Conservation (phyloP, 2,113 vertebrate species). For the Callipepla squamata region DNA sequence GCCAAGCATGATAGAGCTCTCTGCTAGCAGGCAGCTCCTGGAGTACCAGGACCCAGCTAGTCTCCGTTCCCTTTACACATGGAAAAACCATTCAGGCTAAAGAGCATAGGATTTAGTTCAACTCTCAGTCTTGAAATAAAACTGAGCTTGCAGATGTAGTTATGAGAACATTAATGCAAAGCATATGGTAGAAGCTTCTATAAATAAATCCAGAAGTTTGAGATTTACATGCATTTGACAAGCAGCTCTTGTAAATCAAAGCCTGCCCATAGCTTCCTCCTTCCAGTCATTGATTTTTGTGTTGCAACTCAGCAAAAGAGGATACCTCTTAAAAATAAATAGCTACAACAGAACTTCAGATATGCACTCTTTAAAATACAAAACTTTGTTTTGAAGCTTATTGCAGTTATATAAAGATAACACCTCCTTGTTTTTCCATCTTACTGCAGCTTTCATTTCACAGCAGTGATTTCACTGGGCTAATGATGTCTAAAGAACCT, state of each 20-base stretch:
- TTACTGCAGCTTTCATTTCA: not conserved
- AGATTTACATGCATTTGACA: not conserved
- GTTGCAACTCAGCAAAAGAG: not conserved
- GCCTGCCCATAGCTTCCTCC: not conserved
- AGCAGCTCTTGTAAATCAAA: not conserved
- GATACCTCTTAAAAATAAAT: not conserved
- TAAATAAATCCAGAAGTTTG: not conserved
- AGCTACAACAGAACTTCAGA: not conserved
- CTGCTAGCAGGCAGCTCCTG: not conserved
- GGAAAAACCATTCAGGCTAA: not conserved
- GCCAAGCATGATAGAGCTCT: not conserved
- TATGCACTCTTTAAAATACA: not conserved
- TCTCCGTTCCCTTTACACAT: not conserved
- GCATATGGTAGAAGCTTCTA: not conserved
- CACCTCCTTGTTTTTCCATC: not conserved
- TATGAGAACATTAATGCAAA: not conserved
- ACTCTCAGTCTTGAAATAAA: not conserved
- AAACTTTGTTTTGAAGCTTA: not conserved
- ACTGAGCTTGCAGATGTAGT: not conserved
- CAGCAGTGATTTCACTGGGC: not conserved
- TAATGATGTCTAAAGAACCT: not conserved
- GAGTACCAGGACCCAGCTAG: not conserved
- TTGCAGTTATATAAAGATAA: not conserved
- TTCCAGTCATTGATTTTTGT: not conserved
- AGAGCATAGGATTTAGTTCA: not conserved